Evolutionary conservation across 2,113 vertebrate species (phyloP), one percentile per base, ranked within the genome.

Genomic region (Sciurus niger): DNA sequence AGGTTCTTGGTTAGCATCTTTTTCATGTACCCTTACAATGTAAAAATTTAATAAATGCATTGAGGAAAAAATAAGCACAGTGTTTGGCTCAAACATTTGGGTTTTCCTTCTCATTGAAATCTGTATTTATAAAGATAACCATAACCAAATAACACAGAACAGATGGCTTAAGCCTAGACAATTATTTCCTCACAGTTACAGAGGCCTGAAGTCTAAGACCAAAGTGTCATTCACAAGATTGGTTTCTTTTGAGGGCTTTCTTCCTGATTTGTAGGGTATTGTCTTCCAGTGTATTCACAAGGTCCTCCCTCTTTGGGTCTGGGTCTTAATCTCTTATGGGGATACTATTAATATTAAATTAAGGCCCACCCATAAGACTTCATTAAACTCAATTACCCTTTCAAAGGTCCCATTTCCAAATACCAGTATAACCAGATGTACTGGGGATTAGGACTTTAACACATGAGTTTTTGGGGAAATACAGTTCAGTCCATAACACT

Each of bases 311-410:
- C 13, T 83, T 40, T 63, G 16, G 40, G 10, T 55, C 11, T 46
- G 43, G 32, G 4, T 37, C 16, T 40, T 80, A 28, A n/a, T 82
- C 9, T 89, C 13, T 74, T 67, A 22, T 84, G 24, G 17, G 10
- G n/a, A 76, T 5, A 65, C 22, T 0, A 24, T 46, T 24, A 12
- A 53, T 24, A 37, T 46, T n/a, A 48, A 37, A 51, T 43, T 73
- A 72, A 11, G 9, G n/a, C 0, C 28, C 32, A 55, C 34, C 2
- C 2, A 2, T 17, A 48, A 2, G 4, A 20, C 12, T 8, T 53
- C 63, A 43, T 67, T 67, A 53, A 94, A 30, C 28, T 46, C 86
- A 32, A 90, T 48, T 48, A 78, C 0, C 16, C 18, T 30, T 34
- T 72, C 34, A 13, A 83, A 6, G 30, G 18, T 6, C 17, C 25